A percentile compares a stretch with the other conserved stretches of the same genome.
Evolutionary conservation across 2,797 vertebrate species (phyloP).

Genomic region (Loris lydekkerianus): DNA sequence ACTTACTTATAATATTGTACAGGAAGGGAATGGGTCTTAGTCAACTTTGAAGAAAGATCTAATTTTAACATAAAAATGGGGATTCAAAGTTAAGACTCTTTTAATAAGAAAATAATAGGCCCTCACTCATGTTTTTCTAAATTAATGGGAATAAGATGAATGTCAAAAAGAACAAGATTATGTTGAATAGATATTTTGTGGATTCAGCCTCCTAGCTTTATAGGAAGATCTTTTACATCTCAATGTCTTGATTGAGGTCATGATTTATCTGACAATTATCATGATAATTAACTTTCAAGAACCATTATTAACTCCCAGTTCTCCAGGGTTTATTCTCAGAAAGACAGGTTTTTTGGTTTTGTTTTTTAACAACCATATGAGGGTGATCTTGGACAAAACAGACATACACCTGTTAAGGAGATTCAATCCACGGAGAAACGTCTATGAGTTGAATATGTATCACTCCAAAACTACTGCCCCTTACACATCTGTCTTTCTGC

Average conservation of each 20-base stretch:
- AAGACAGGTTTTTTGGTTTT: background rate
- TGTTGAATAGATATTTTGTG: background rate
- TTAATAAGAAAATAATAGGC: background rate
- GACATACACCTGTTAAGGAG: background rate
- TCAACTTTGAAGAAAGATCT: background rate
- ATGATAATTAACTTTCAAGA: conserved; percentile 1
- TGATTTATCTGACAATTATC: background rate
- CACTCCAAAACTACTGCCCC: accelerated
- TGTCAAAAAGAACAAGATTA: background rate
- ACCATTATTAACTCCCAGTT: background rate
- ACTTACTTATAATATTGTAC: background rate
- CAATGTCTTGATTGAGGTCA: background rate
- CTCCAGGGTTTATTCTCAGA: background rate
- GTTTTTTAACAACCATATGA: background rate
- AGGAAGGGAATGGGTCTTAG: background rate
- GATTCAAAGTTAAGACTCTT: background rate
- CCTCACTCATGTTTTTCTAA: background rate
- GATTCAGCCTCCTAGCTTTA: background rate
- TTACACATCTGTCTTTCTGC: background rate
- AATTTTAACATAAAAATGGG: background rate
- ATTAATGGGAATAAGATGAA: background rate
- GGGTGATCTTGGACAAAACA: background rate
- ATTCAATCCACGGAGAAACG: background rate
- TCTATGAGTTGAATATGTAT: background rate
- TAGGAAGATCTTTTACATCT: background rate